phyloP scores from a whole-genome alignment of 2,797 vertebrate species.

The Urosaurus nigricauda region DNA sequence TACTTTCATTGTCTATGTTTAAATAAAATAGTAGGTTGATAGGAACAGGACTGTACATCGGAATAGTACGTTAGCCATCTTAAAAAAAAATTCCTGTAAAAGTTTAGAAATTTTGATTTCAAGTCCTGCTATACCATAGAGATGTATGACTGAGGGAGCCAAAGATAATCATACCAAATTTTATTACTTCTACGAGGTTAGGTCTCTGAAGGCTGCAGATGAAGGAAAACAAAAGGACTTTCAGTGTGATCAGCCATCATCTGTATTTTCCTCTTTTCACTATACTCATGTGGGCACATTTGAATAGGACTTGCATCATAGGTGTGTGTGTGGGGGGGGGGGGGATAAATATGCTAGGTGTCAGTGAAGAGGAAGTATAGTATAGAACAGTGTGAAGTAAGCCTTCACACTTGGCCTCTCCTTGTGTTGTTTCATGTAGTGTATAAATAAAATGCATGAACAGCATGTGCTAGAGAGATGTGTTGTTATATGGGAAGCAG shows the following conservation, averaged over 20 bases:
- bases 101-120: neutral
- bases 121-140: neutral
- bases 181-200: neutral
- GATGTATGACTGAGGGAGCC: no score
- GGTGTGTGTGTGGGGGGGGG: no score
- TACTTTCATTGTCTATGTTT: neutral
- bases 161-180: neutral
- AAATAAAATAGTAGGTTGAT: neutral
- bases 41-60: neutral
- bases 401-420: neutral
- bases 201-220: neutral
- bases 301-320: neutral
- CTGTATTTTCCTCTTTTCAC: neutral
- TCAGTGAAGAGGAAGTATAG: neutral
- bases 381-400: no score
- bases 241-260: neutral
- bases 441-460: neutral
- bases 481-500: neutral
- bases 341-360: neutral
- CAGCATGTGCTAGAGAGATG: neutral
- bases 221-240: neutral
- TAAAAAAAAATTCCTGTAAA: neutral
- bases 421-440: neutral
- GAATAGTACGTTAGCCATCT: neutral
- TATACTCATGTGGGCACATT: no score